Base-by-base conservation (phyloP, 92 coral and sea anemone genomes). In the Porites divaricata region DNA sequence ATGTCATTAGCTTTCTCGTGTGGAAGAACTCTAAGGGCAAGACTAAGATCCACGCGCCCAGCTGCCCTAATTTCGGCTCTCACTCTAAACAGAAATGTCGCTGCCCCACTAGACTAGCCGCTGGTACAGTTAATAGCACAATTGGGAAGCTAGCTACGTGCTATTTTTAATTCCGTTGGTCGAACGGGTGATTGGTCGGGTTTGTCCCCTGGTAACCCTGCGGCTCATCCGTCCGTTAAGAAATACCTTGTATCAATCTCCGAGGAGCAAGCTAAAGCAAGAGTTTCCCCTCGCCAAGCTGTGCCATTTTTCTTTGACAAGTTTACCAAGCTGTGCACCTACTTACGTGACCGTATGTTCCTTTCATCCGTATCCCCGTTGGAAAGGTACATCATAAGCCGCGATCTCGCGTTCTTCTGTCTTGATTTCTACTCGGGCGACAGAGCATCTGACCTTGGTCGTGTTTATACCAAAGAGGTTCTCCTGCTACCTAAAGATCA, bases 201-300 rank as follows among this genome's bases (percentile, higher is more conserved):
- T 9, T 25, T 74, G 15, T 74, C 48, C 63, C 62, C 78, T 74
- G 78, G 78, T 52, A 84, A 76, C 56, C 88, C 88, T 35, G 75
- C 61, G 14, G 74, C 74, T 69, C 74, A 69, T 74, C 84, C 48
- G 10, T 57, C 51, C 2, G 28, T 86, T 15, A 22, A 15, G 13
- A 4, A 86, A 28, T 86, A 86, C 74, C 76, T 86, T 15, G 23
- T 17, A 20, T 86, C 84, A 7, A 77, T 85, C 26, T 62, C 76
- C n/a, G 83, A 76, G 52, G 88, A 85, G 26, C 88, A 85, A 76
- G 82, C 89, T 9, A 22, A 67, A 23, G 89, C 85, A 68, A 72
- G 63, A 9, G 85, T 78, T 8, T 41, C 74, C 14, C 89, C 85
- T 54, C 24, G 74, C 49, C 89, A 86, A 69, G 84, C 89, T 17